Percentiles rank a stretch among this genome's conserved stretches.
Evolutionary conservation across 2,113 vertebrate species (phyloP).

Genomic region (Aphelocoma coerulescens): DNA sequence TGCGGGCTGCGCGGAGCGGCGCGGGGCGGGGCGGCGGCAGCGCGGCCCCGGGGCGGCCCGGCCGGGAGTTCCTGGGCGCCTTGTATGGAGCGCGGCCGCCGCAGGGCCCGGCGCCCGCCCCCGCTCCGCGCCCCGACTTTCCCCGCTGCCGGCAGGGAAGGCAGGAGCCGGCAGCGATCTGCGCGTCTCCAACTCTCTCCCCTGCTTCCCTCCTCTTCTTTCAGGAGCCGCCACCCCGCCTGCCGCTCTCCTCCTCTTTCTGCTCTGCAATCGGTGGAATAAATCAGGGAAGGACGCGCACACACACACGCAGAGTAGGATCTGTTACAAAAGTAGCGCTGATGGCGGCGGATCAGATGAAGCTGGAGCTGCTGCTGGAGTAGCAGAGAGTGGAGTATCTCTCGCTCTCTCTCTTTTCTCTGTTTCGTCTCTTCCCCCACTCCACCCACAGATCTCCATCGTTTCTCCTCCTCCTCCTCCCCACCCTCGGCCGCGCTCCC

Average conservation of each 20-base stretch:
- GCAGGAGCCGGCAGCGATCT: neutral
- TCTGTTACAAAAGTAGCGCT: conserved; percentile 79
- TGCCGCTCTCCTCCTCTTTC: conserved; percentile 29
- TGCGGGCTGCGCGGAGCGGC: neutral
- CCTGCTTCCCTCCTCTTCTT: neutral
- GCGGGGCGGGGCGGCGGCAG: neutral
- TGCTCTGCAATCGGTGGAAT: conserved; percentile 54
- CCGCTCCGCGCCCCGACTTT: neutral
- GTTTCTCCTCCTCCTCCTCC: conserved; percentile 19
- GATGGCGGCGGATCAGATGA: conserved; percentile 83
- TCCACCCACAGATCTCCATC: conserved; percentile 26
- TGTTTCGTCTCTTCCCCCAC: conserved; percentile 33
- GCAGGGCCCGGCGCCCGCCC: neutral
- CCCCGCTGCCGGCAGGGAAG: neutral
- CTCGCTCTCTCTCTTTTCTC: neutral
- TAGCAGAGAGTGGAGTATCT: conserved; percentile 29
- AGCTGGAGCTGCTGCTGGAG: conserved; percentile 69
- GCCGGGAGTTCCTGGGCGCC: neutral
- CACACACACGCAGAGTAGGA: conserved; percentile 14
- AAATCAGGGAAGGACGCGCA: conserved; percentile 65
- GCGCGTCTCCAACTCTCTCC: neutral
- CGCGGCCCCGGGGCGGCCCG: neutral
- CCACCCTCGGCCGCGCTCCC: conserved; percentile 1
- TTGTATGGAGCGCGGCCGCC: conserved; percentile 32
- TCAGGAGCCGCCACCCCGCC: conserved; percentile 6